phyloP scores from a whole-genome alignment of 2,888 invertebrate genomes.

The Leistus spinibarbis region DNA sequence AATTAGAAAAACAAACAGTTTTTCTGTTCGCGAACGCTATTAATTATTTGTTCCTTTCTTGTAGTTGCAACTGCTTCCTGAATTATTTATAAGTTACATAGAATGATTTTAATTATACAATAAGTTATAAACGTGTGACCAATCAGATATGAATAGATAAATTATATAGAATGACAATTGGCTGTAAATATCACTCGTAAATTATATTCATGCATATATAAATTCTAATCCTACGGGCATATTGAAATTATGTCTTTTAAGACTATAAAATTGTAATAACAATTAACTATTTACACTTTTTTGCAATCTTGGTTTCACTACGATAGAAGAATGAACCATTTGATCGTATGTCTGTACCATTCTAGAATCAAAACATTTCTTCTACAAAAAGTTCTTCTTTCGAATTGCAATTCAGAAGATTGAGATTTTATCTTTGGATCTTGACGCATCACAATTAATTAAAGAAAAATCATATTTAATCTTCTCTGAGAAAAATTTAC shows the following conservation, averaged over 20 bases:
- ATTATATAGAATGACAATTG: constrained; percentile 10
- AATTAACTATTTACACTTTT: not conserved
- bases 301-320: too few species aligned
- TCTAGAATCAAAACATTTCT: too few species aligned
- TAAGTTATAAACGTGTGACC: not conserved
- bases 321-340: too few species aligned
- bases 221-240: not conserved
- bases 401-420: not conserved
- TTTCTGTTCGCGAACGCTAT: not conserved
- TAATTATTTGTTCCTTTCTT: not conserved
- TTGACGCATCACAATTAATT: not conserved
- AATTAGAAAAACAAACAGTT: not conserved
- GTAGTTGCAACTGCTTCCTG: not conserved
- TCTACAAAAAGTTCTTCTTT: too few species aligned
- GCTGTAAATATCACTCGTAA: not conserved
- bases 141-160: constrained; percentile 6
- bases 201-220: constrained; percentile 3
- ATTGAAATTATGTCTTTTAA: not conserved
- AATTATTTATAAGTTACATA: constrained; percentile 7
- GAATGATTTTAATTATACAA: not conserved
- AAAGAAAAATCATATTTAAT: not conserved
- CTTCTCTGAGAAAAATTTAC: constrained; percentile 5
- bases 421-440: not conserved
- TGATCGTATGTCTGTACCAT: too few species aligned
- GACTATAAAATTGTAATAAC: not conserved